Conservation (phyloP, 2,113 vertebrate genomes). For the Lipophrys pholis region DNA sequence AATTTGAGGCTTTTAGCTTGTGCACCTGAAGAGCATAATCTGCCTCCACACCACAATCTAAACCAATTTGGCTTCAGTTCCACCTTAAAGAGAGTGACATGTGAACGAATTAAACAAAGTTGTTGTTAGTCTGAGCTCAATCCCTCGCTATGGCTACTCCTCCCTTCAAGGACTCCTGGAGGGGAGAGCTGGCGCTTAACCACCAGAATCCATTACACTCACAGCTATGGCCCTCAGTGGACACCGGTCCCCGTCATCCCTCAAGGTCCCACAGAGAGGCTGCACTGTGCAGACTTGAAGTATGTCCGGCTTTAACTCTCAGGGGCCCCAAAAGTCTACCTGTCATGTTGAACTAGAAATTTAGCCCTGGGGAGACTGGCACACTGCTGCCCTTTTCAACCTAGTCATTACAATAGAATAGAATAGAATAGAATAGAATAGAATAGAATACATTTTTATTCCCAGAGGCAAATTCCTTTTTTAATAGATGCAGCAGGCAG, state of each 20-base stretch:
- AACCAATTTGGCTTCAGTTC: slow-evolving; percentile 39
- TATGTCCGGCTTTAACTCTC: slow-evolving; percentile 14
- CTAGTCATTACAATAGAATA: neutral
- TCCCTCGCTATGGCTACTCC: neutral
- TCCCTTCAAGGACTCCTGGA: slow-evolving; percentile 33
- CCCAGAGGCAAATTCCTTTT: too few species aligned
- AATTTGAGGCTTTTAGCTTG: slow-evolving; percentile 56
- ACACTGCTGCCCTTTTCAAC: neutral
- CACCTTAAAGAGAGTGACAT: slow-evolving; percentile 6
- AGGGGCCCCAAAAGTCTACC: slow-evolving; percentile 22
- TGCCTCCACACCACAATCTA: slow-evolving; percentile 25
- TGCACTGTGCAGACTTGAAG: slow-evolving; percentile 21
- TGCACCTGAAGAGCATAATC: slow-evolving; percentile 58
- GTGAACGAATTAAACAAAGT: slow-evolving; percentile 32
- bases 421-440: too few species aligned
- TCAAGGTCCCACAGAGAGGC: slow-evolving; percentile 30
- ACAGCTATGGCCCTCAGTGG: slow-evolving; percentile 27
- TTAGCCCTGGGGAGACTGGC: slow-evolving; percentile 11
- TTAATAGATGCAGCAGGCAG: too few species aligned
- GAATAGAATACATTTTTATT: too few species aligned
- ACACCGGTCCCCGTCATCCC: slow-evolving; percentile 5
- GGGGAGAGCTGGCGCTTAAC: slow-evolving; percentile 32
- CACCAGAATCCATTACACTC: slow-evolving; percentile 35
- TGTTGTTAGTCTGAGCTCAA: slow-evolving; percentile 26
- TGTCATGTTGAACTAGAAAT: slow-evolving; percentile 31